Evolutionary conservation across 2,113 vertebrate species (phyloP).

Genomic region (Parus major): DNA sequence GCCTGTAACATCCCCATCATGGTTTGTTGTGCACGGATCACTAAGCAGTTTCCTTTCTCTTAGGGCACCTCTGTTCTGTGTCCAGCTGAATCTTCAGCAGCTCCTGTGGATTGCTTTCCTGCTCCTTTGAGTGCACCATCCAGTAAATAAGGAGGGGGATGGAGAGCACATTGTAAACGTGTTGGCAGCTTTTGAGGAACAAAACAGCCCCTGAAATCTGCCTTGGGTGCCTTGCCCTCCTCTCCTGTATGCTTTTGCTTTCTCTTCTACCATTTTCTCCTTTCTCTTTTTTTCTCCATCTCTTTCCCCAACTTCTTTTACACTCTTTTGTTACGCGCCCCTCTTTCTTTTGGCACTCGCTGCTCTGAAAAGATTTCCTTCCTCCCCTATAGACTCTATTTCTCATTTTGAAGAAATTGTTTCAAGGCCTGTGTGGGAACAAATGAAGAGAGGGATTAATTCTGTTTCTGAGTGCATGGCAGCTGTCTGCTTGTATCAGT

Average conservation of each 20-base stretch:
- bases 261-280: background rate
- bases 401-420: background rate
- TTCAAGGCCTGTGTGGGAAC: background rate
- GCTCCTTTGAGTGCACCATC: background rate
- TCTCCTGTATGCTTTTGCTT: background rate
- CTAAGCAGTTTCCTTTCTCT: conserved; percentile 28
- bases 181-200: conserved; percentile 19
- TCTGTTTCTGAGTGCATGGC: background rate
- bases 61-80: conserved; percentile 8
- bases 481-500: background rate
- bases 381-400: background rate
- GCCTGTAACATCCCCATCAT: background rate
- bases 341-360: background rate
- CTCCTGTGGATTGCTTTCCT: background rate
- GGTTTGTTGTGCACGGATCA: background rate
- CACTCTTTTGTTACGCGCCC: background rate
- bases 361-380: background rate
- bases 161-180: background rate
- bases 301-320: background rate
- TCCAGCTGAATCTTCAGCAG: background rate
- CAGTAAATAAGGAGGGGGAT: background rate
- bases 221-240: background rate
- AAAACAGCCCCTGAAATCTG: background rate
- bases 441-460: background rate
- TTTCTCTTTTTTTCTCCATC: background rate